Evolutionary conservation across 2,888 invertebrate genomes (phyloP).

Genomic region (Drosophila peninsularis): DNA sequence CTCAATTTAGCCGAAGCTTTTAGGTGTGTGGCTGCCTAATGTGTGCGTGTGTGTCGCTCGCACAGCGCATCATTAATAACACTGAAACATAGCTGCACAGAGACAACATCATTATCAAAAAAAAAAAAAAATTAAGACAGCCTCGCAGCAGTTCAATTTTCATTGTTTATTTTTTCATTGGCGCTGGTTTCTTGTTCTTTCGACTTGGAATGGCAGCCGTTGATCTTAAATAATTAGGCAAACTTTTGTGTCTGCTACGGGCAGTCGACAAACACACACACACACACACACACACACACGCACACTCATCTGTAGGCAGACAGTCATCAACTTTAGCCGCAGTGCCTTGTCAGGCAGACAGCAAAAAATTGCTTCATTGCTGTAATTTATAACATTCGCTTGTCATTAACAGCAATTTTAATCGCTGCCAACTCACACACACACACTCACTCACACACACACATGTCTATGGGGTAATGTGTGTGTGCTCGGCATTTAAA

Average conservation of each 20-base stretch:
- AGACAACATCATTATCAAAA: constrained; percentile 61
- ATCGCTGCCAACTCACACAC: constrained; percentile 60
- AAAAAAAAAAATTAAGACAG: not conserved
- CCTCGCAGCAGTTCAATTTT: constrained; percentile 58
- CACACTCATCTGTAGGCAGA: constrained; percentile 14
- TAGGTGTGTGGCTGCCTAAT: constrained; percentile 31
- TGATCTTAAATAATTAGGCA: constrained; percentile 80
- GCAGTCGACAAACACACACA: constrained; percentile 32
- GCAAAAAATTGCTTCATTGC: constrained; percentile 75
- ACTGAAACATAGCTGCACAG: constrained; percentile 59
- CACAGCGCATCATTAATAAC: constrained; percentile 79
- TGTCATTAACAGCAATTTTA: constrained; percentile 81
- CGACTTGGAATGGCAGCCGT: constrained; percentile 70
- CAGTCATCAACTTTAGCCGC: constrained; percentile 48
- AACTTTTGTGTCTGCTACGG: constrained; percentile 65
- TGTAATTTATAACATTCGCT: constrained; percentile 82
- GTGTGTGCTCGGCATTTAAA: constrained; percentile 63
- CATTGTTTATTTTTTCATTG: constrained; percentile 73
- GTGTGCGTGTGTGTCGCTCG: constrained; percentile 45
- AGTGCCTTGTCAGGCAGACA: constrained; percentile 39
- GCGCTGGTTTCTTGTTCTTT: constrained; percentile 38
- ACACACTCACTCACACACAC: constrained; percentile 8
- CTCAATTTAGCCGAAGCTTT: constrained; percentile 49
- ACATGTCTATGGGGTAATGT: constrained; percentile 29
- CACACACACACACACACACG: constrained; percentile 32